These are phyloP conservation scores for Lithobates sylvaticus DNA, from an alignment of 2,797 vertebrate genomes.

Conservation along the genomic window DNA sequence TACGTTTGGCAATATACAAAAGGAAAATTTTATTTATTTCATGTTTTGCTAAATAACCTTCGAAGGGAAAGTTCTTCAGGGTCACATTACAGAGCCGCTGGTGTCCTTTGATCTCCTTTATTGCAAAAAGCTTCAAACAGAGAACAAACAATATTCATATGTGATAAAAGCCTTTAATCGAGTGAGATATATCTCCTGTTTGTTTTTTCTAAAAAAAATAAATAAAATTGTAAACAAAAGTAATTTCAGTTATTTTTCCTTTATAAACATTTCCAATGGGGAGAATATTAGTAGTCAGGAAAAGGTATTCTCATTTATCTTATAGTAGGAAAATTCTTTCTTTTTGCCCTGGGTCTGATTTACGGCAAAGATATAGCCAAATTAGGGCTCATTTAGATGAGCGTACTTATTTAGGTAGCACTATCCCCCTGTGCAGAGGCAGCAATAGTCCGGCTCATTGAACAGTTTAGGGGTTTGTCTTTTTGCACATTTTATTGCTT, in stretches of 20 bases:
- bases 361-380: too few relatives aligned
- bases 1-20: not conserved
- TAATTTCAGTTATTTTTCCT: not conserved
- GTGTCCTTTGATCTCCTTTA: constrained; percentile 12
- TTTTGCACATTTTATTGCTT: too few relatives aligned
- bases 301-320: too few relatives aligned
- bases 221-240: not conserved
- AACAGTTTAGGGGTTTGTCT: too few relatives aligned
- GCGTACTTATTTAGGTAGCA: too few relatives aligned
- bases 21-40: not conserved
- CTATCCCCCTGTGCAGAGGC: too few relatives aligned
- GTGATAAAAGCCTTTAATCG: not conserved
- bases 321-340: too few relatives aligned
- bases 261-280: too few relatives aligned
- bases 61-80: not conserved
- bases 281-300: too few relatives aligned
- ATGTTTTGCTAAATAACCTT: not conserved
- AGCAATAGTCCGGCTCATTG: too few relatives aligned
- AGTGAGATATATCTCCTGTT: not conserved
- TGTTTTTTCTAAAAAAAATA: not conserved
- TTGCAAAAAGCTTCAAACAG: constrained; percentile 8
- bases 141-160: constrained; percentile 3
- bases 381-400: too few relatives aligned
- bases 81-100: constrained; percentile 9
- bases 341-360: too few relatives aligned